Conservation (phyloP, 2,888 invertebrate genomes). For the Apamea epomidion region DNA sequence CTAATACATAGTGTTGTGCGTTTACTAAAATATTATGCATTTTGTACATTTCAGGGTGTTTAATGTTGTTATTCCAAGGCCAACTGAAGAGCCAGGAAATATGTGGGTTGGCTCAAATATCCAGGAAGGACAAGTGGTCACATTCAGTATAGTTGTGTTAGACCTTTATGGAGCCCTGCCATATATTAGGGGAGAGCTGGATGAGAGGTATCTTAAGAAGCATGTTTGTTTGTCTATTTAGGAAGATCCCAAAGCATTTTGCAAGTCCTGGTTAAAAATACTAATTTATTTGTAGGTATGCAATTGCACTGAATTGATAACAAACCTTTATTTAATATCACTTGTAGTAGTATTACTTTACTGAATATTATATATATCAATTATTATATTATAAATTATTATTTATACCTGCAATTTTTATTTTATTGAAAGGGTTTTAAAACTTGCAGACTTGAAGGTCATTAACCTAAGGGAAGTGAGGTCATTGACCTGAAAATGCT, state of each 20-base stretch:
- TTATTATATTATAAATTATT: too few relatives aligned
- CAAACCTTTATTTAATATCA: not conserved
- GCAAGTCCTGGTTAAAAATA: not conserved
- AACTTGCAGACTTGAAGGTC: not conserved
- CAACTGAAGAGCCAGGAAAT: conserved; percentile 85
- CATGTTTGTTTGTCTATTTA: conserved; percentile 3
- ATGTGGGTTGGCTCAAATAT: conserved; percentile 91
- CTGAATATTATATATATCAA: not conserved
- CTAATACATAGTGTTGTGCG: not conserved
- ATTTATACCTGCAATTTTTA: not conserved
- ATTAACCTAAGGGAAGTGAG: not conserved
- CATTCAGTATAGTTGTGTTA: conserved; percentile 90
- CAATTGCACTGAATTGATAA: not conserved
- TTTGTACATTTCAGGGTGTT: conserved; percentile 87
- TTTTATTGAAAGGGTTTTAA: not conserved
- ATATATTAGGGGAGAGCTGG: conserved; percentile 91
- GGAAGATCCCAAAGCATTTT: not conserved
- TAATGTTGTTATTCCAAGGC: conserved; percentile 92
- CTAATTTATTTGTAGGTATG: not conserved
- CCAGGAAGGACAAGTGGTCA: conserved; percentile 91
- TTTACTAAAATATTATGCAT: conserved; percentile 19
- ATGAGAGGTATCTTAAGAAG: conserved; percentile 82
- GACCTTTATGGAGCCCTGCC: conserved; percentile 91
- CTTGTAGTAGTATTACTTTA: not conserved
- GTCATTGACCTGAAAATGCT: conserved; percentile 3